Evolutionary conservation across 2,888 invertebrate species (phyloP).

Genomic region (Emmelina monodactyla): DNA sequence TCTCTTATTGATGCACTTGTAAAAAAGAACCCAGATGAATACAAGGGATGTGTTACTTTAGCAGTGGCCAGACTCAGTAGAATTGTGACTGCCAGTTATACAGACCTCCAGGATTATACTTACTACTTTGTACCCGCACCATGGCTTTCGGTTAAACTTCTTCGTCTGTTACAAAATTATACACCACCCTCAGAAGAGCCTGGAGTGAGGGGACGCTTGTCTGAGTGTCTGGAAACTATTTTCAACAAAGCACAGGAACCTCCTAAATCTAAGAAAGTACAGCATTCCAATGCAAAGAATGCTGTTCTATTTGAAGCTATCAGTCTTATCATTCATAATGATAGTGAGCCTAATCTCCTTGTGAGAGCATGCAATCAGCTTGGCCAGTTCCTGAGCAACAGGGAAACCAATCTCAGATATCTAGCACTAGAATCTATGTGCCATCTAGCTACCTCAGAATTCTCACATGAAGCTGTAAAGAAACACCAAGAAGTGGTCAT

Average conservation of each 20-base stretch:
- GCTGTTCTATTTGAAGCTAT: slow-evolving; percentile 99
- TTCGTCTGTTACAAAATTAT: slow-evolving; percentile 96
- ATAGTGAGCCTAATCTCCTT: slow-evolving; percentile 94
- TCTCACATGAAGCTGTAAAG: slow-evolving; percentile 99
- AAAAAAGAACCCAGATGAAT: slow-evolving; percentile 98
- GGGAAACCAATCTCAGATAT: slow-evolving; percentile 98
- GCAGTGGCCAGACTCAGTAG: slow-evolving; percentile 97
- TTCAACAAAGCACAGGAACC: slow-evolving; percentile 99
- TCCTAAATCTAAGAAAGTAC: slow-evolving; percentile 99
- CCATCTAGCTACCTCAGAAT: slow-evolving; percentile 97
- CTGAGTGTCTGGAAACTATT: slow-evolving; percentile 98
- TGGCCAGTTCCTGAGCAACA: slow-evolving; percentile 95
- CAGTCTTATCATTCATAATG: slow-evolving; percentile 98
- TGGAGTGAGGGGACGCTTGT: slow-evolving; percentile 92
- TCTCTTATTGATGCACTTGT: slow-evolving; percentile 98
- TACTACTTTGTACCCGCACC: slow-evolving; percentile 99
- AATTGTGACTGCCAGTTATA: slow-evolving; percentile 98
- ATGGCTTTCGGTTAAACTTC: slow-evolving; percentile 97
- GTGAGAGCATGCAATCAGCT: slow-evolving; percentile 98
- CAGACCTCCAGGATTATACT: slow-evolving; percentile 99
- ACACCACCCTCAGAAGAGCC: slow-evolving; percentile 97
- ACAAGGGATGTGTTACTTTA: slow-evolving; percentile 97
- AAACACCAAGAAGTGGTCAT: slow-evolving; percentile 99
- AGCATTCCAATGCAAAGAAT: slow-evolving; percentile 99
- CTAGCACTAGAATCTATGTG: slow-evolving; percentile 99